A percentile compares a stretch with the other conserved stretches of the same genome.
Evolutionary conservation across 2,113 vertebrate species (phyloP).

Genomic region (Lutjanus erythropterus): DNA sequence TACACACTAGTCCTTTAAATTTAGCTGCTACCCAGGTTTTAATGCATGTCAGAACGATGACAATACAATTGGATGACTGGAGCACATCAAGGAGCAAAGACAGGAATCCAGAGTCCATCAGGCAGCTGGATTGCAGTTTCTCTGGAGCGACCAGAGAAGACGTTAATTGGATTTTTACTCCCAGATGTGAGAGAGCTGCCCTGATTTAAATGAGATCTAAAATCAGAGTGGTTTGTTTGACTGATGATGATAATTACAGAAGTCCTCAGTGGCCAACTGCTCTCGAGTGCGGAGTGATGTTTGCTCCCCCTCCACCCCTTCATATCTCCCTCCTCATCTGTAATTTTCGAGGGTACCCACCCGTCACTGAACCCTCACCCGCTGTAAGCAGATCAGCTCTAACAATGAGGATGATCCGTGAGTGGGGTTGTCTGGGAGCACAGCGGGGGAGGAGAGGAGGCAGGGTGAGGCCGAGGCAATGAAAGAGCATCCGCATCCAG

Average conservation of each 20-base stretch:
- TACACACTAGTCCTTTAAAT: too few relatives aligned
- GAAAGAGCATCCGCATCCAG: slow-evolving; percentile 29
- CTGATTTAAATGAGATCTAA: slow-evolving; percentile 28
- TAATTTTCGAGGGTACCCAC: slow-evolving; percentile 2
- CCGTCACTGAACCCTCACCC: slow-evolving; percentile 18
- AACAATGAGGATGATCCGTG: background rate
- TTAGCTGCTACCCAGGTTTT: background rate
- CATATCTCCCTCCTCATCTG: background rate
- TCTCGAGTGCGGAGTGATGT: background rate
- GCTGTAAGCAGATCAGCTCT: background rate
- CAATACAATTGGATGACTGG: background rate
- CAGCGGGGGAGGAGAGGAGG: background rate
- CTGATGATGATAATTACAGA: slow-evolving; percentile 44
- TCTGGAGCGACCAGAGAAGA: background rate
- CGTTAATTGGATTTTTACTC: slow-evolving; percentile 45
- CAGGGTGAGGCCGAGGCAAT: background rate
- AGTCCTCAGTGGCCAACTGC: slow-evolving; percentile 12
- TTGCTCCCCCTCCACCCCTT: slow-evolving; percentile 1
- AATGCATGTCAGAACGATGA: background rate
- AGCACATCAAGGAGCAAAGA: background rate
- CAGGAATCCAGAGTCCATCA: background rate
- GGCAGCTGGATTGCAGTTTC: background rate
- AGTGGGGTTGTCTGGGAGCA: background rate
- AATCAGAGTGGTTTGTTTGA: slow-evolving; percentile 29
- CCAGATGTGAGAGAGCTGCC: slow-evolving; percentile 12